phyloP scores from a whole-genome alignment of 1,140 invertebrate species.

The Adelges cooleyi region DNA sequence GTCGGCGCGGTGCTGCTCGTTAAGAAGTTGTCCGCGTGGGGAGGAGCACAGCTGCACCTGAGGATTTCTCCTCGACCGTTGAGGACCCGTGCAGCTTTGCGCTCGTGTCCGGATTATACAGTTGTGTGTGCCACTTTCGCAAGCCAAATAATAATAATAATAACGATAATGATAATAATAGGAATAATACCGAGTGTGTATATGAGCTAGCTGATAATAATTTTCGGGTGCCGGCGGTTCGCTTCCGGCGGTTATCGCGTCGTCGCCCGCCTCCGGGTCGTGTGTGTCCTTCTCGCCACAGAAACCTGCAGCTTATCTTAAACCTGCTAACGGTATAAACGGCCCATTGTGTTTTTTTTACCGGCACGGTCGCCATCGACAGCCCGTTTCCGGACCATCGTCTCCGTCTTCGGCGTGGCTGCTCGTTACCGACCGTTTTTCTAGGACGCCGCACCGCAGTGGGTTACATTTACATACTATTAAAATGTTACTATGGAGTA shows the following conservation, averaged over 20 bases:
- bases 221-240: conserved; percentile 2
- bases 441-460: too few relatives aligned
- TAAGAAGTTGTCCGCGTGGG: too few relatives aligned
- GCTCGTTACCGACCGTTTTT: too few relatives aligned
- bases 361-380: neutral
- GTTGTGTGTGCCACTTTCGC: conserved; percentile 13
- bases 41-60: too few relatives aligned
- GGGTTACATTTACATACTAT: too few relatives aligned
- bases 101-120: neutral
- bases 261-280: neutral
- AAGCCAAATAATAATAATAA: neutral
- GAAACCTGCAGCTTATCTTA: too few relatives aligned
- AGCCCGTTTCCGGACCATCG: neutral
- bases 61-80: neutral
- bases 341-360: neutral
- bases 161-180: neutral
- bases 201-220: neutral
- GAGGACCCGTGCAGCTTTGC: neutral
- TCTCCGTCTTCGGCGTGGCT: too few relatives aligned
- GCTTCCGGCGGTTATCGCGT: conserved; percentile 11
- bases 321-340: conserved; percentile 26
- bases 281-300: neutral
- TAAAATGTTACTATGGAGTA: too few relatives aligned
- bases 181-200: too few relatives aligned
- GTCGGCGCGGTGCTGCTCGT: too few relatives aligned